Base-by-base conservation (phyloP, 2,888 invertebrate genomes). In the Augochlorella aurata region DNA sequence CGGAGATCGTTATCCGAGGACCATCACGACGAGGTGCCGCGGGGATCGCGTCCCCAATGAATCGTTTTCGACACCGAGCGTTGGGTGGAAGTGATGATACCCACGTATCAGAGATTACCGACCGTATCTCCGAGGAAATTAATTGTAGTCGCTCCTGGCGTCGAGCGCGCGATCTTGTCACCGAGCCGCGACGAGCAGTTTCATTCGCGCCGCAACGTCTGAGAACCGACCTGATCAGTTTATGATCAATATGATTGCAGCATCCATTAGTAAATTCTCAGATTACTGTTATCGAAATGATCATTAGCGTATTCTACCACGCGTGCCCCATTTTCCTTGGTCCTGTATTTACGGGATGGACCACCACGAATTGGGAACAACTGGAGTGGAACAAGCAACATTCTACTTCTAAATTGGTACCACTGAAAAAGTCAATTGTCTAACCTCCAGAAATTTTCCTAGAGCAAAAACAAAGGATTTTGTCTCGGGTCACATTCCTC, bases 71-170 rank as follows among this genome's bases (percentile, higher is more conserved):
- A 77, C 68, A 29, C 50, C 52, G 61, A n/a, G 10, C 18, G 21
- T 1, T 12, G 38, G 66, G 16, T 58, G 21, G 66, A 66, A 67
- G 16, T 21, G 73, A 58, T 73, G 69, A 52, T 76, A 7, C 38
- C 38, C 38, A 7, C 63, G 47, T 52, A 69, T 54, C 38, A 38
- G 44, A 71, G 71, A 79, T 79, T 58, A 49, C 52, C n/a, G 9
- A 18, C 45, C 65, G 71, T 79, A 79, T 54, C 58, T 44, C 24
- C 50, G 45, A 50, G 71, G 44, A 50, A 67, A 79, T 79, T 77
- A 77, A 71, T 67, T 58, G 49, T 66, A 70, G 69, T 54, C 44
- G 49, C 44, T 9, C 14, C 58, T 9, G 24, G 63, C 49, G n/a
- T 45, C 38, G 29, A 58, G 45, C 1, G 14, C n/a, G 63, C 47